phyloP scores from a whole-genome alignment of 2,797 vertebrate genomes.

The Melanotaenia nigrans region DNA sequence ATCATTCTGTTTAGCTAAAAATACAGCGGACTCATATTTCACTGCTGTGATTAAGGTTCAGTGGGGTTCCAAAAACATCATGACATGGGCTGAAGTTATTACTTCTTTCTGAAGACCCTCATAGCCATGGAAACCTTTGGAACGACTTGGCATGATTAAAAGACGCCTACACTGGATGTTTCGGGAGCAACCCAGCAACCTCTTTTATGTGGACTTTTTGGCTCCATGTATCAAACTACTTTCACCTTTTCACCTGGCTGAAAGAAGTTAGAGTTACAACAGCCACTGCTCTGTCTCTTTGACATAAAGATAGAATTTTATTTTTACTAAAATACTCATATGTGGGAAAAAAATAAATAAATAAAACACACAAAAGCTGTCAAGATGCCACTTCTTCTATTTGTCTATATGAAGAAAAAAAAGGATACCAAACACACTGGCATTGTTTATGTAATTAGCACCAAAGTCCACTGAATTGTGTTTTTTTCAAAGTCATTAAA shows the following conservation, averaged over 20 bases:
- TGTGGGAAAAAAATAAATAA: background rate
- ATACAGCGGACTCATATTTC: background rate
- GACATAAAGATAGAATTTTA: no score
- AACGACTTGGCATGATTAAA: constrained; percentile 7
- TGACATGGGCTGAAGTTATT: background rate
- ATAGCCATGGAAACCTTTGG: background rate
- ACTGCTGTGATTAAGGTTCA: background rate
- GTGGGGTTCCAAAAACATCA: constrained; percentile 1
- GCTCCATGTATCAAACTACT: background rate
- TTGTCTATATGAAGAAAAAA: background rate
- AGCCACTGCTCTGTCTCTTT: background rate
- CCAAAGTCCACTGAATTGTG: background rate
- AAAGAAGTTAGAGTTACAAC: background rate
- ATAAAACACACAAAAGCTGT: background rate
- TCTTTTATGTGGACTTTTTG: background rate
- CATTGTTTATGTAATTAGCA: background rate
- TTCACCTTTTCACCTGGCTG: background rate
- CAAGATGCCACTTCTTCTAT: constrained; percentile 2
- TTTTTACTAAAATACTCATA: background rate
- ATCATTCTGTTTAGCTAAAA: background rate
- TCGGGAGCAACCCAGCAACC: background rate
- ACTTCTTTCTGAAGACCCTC: background rate
- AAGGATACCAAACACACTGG: background rate
- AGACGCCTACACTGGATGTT: background rate
- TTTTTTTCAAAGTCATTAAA: background rate